Base-by-base conservation (phyloP, 2,888 invertebrate species). In the Schizaphis graminum region DNA sequence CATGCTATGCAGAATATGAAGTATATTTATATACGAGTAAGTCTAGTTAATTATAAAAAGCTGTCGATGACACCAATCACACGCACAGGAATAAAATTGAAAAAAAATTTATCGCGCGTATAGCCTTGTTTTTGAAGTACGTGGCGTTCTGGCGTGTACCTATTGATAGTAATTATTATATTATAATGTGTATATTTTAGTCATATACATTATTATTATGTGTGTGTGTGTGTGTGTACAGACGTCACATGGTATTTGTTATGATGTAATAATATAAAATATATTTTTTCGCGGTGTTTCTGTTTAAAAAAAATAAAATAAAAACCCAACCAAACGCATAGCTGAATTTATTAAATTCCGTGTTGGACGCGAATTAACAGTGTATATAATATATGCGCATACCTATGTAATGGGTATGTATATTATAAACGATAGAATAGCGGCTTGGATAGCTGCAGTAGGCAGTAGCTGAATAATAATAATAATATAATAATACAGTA, bases 331-430 rank as follows among this genome's bases (percentile, higher is more conserved):
- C 77, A 77, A 77, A 44, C 85, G 7, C 28, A 10, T 44, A 44
- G 26, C 28, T 44, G 44, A 85, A 85, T 85, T 85, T 85, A 85
- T 85, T 85, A 85, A 85, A 85, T 85, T 85, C 44, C 44, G 44
- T 85, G 85, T 85, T 28, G 28, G 24, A 35, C 85, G 26, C 44
- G 85, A 85, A 85, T 85, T 85, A 44, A 85, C 26, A 44, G 26
- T 85, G 44, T 85, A 26, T 85, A 44, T 28, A 44, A 26, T 85
- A 44, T 28, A 44, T 26, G 35, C 8, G 35, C 77, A 77, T 77
- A 77, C 77, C 77, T 67, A 35, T 67, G 67, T 67, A 67, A 35
- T 35, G 16, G 16, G 67, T 67, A 67, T 67, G 28, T 61, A 41
- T 35, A 77, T 35, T 77, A 41, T 35, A 41, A 21, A 77, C 77